Evolutionary conservation across 2,113 vertebrate genomes (phyloP), one percentile per base, ranked within the genome.

Genomic region (Mionectes macconnelli): DNA sequence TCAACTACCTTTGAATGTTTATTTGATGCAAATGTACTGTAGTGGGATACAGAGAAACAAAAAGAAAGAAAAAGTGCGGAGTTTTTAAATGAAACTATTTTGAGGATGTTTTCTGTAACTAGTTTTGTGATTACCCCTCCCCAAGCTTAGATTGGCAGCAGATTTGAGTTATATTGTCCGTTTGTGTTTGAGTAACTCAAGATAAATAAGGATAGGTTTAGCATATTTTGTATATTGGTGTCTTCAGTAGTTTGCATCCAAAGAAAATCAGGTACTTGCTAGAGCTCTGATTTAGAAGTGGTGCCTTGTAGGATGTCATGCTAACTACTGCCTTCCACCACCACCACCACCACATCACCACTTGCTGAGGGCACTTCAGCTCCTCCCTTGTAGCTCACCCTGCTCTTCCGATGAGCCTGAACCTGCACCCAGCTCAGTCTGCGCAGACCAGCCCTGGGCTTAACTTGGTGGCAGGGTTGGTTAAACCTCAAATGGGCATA

Each of bases 261-360:
- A 81, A 91, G 37, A 31, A 76, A 56, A 59, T 59, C 4, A 76
- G 39, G 3, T n/a, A 22, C 39, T 57, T 63, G 40, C 57, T 45
- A 53, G 19, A 70, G 69, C 27, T 80, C 20, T 74, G 23, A 4
- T 52, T 72, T 22, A 72, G 62, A 55, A 67, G 14, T 9, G 14
- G 27, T 69, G 8, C 5, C 20, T 8, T 4, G 55, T 19, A 47
- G 39, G 52, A 47, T 35, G 47, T 31, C 15, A 21, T 3, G 18
- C 12, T 39, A 35, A 42, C 24, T 6, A 7, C 20, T 4, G 16
- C 80, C 39, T 80, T 47, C 55, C n/a, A 12, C 25, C 45, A 33
- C 50, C 45, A 0, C 55, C n/a, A 12, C 25, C 45, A 33, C 50
- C 45, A 0, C 2, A 27, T 50, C 52, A 2, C 10, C 0, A 2